Evolutionary conservation across 2,888 invertebrate genomes (phyloP).

Genomic region (Tipula confusa): DNA sequence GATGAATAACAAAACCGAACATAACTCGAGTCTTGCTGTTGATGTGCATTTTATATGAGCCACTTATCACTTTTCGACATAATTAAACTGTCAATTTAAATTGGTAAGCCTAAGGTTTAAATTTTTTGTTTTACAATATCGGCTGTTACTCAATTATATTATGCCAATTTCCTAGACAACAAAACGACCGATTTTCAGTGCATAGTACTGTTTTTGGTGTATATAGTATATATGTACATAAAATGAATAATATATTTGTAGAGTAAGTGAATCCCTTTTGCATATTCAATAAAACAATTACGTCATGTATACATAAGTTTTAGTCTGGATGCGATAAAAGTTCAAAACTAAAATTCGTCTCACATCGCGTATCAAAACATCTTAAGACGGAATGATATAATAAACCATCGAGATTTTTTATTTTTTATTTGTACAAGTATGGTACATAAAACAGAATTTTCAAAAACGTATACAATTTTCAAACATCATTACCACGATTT

Average conservation of each 20-base stretch:
- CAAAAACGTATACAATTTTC: neutral
- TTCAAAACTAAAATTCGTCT: neutral
- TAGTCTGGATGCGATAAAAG: neutral
- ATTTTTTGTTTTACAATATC: too few relatives aligned
- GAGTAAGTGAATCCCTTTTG: neutral
- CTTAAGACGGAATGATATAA: neutral
- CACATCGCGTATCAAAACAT: neutral
- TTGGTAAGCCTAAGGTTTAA: too few relatives aligned
- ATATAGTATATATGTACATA: too few relatives aligned
- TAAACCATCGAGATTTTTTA: neutral
- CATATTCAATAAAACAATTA: constrained; percentile 12
- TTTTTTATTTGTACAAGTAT: neutral
- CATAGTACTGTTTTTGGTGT: neutral
- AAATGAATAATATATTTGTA: neutral
- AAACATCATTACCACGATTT: neutral
- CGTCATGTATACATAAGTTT: neutral
- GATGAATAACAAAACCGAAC: too few relatives aligned
- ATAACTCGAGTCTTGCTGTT: too few relatives aligned
- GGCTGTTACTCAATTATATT: too few relatives aligned
- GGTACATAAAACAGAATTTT: neutral
- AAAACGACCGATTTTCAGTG: neutral
- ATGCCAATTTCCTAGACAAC: too few relatives aligned
- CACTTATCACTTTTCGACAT: too few relatives aligned
- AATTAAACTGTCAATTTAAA: too few relatives aligned
- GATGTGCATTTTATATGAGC: too few relatives aligned